Evolutionary conservation across 1,140 invertebrate genomes (phyloP).

Genomic region (Popillia japonica): DNA sequence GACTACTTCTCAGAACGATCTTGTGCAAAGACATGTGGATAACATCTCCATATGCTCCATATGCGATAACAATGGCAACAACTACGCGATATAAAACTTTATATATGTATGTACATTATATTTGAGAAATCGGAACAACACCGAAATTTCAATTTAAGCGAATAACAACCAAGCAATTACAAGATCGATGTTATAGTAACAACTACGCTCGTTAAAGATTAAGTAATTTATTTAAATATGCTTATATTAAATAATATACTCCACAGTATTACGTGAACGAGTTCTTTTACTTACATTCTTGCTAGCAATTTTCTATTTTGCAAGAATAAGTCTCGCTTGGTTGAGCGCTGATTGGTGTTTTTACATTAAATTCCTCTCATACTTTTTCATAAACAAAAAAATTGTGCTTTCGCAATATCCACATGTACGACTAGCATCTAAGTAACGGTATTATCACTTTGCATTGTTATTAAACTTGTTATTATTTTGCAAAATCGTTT

Average conservation of each 20-base stretch:
- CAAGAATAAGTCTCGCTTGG: neutral
- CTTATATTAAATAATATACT: neutral
- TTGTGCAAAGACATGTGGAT: too few relatives aligned
- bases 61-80: too few relatives aligned
- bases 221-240: neutral
- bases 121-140: too few relatives aligned
- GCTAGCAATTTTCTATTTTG: neutral
- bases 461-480: neutral
- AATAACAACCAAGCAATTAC: too few relatives aligned
- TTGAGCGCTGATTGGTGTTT: neutral
- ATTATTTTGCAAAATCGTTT: neutral
- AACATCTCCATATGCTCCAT: too few relatives aligned
- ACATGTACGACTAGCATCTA: neutral
- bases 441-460: neutral
- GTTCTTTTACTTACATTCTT: neutral
- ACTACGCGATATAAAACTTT: too few relatives aligned
- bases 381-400: neutral
- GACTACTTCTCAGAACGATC: too few relatives aligned
- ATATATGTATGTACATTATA: too few relatives aligned
- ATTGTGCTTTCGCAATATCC: neutral
- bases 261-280: neutral
- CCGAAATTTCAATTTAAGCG: too few relatives aligned
- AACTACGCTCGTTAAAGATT: too few relatives aligned
- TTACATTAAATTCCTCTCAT: conserved; percentile 11
- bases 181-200: too few relatives aligned